Evolutionary conservation across 2,888 invertebrate species (phyloP), one percentile per base, ranked within the genome.

Genomic region (Leistus spinibarbis): DNA sequence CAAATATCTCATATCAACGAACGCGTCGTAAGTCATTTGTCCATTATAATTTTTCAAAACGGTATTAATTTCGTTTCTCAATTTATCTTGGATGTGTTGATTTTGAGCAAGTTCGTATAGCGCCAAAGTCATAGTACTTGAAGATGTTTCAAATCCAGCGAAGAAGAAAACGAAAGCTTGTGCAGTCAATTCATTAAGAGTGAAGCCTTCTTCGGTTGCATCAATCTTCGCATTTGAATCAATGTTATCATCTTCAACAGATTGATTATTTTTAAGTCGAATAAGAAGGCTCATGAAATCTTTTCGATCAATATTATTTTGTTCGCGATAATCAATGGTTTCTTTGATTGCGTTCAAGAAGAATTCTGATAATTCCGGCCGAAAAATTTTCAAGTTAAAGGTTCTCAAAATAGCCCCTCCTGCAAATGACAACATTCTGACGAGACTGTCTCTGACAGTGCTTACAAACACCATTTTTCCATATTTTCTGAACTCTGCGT

Each of bases 91-190:
- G 1, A 86, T 78, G 0, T 84, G 80, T 0, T 80, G 81, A 77
- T 86, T 78, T 1, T 69, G 22, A 0, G 87, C 85, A 9, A 88
- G 76, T 16, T 84, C 81, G 76, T 84, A 86, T 0, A 82, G 78
- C 0, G 83, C 76, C 27, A 83, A 85, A 7, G 81, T 81, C 19
- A 86, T 77, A 0, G 84, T 83, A 0, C 83, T 80, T 0, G 86
- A 83, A 0, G 86, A 85, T 0, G 87, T 87, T 69, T 87, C 86
- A 76, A 84, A 86, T 0, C 86, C 86, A 19, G 86, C 87, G 0
- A 84, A 22, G 74, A 85, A 86, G 77, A 88, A 86, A 0, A 86
- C 81, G 0, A 85, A 78, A 1, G 82, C 79, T 20, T 86, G 84
- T 0, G 86, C 82, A 0, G 80, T 70, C 20, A 86, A 76, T 19